These are phyloP conservation scores for Leucoraja erinaceus DNA, from an alignment of 2,113 vertebrate species.

Conservation along the genomic window DNA sequence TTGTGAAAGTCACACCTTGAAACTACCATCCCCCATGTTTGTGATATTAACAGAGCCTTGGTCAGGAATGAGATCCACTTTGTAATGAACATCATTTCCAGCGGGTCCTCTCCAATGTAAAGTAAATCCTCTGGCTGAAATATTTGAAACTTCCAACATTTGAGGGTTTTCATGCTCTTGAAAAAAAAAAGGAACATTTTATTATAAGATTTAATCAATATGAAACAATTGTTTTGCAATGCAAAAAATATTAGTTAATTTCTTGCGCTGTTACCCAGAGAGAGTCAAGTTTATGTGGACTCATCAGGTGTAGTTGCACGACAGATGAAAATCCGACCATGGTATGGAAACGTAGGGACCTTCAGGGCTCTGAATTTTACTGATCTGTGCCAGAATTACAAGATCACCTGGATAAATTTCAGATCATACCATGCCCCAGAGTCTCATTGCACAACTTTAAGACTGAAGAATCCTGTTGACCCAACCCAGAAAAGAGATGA, in stretches of 20 bases:
- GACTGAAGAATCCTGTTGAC: not conserved
- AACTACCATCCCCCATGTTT: conserved; percentile 60
- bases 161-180: conserved; percentile 63
- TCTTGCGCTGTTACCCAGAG: not conserved
- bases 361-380: too few species aligned
- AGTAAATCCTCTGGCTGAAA: conserved; percentile 62
- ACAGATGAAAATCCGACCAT: not conserved
- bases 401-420: not conserved
- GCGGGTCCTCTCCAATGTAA: conserved; percentile 58
- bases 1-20: conserved; percentile 68
- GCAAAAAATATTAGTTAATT: not conserved
- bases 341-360: not conserved
- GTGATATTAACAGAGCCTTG: conserved; percentile 63
- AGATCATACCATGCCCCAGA: not conserved
- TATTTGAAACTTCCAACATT: conserved; percentile 52
- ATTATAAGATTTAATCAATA: not conserved
- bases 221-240: not conserved
- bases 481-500: not conserved
- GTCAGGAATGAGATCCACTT: conserved; percentile 60
- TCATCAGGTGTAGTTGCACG: not conserved
- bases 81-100: conserved; percentile 63
- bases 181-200: conserved; percentile 4
- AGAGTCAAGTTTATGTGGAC: not conserved
- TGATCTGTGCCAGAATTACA: too few species aligned
- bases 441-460: not conserved